Percentiles rank a stretch among this genome's conserved stretches.
These are phyloP conservation scores for Lamellibrachia columna DNA, from an alignment of 2,888 invertebrate species.

Conservation along the genomic window DNA sequence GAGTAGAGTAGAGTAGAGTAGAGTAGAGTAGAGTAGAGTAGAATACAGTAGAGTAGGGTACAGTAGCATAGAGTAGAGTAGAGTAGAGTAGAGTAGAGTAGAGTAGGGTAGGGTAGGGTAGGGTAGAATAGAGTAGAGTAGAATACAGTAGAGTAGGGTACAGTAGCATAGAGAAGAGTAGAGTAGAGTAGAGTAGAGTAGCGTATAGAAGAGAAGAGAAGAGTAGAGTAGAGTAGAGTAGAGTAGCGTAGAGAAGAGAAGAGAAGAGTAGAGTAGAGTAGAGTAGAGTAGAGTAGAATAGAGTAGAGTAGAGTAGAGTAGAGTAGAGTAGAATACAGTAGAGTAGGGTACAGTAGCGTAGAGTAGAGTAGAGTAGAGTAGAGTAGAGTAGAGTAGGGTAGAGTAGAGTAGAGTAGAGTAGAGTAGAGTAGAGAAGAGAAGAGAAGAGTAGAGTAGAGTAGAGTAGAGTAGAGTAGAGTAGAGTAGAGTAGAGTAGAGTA, in stretches of 20 bases:
- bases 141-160: no score
- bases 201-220: no score
- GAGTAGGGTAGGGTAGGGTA: slow-evolving; percentile 13
- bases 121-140: slow-evolving; percentile 18
- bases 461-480: slow-evolving; percentile 18
- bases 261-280: slow-evolving; percentile 17
- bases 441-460: neutral
- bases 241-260: no score
- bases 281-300: slow-evolving; percentile 20
- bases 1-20: slow-evolving; percentile 16
- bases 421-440: neutral
- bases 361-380: slow-evolving; percentile 8
- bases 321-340: no score
- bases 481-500: slow-evolving; percentile 1
- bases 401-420: slow-evolving; percentile 17
- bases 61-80: no score
- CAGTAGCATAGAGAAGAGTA: no score
- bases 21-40: slow-evolving; percentile 17
- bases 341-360: no score
- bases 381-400: slow-evolving; percentile 16
- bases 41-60: no score
- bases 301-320: slow-evolving; percentile 22
- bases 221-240: slow-evolving; percentile 14
- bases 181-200: slow-evolving; percentile 17
- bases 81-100: slow-evolving; percentile 17